Evolutionary conservation across 1,140 invertebrate genomes (phyloP), one percentile per base, ranked within the genome.

Genomic region (Drosophila sturtevanti): DNA sequence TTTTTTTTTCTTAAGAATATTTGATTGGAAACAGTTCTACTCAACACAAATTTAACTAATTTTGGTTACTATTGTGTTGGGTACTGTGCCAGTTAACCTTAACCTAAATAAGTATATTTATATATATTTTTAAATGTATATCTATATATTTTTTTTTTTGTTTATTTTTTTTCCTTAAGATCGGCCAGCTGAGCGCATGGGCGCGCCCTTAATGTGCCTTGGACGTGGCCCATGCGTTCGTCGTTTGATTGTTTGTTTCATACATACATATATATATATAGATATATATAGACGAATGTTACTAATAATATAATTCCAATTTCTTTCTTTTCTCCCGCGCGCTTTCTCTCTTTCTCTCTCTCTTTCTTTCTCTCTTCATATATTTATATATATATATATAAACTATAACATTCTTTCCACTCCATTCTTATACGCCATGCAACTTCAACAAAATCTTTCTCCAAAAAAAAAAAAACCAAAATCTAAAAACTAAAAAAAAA

Each of bases 161-260:
- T 72, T 77, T 77, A 87, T 87, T 79, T 85, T 75, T 81, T 86
- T 87, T 75, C 75, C 81, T 81, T 69, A 72, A 79, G 77, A 76
- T 76, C 64, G 74, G 55, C 64, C 61, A 93, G 69, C 79, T 76
- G 93, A 93, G 70, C 94, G 94, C 77, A 93, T 93, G 73, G 91
- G 93, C 51, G 94, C 94, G 78, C 92, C 92, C 59, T 94, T 52
- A 41, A 68, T 81, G 94, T 79, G 93, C 92, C 22, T 94, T 69
- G 96, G 89, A 92, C 95, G 72, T 94, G 94, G 68, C 96, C 97
- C 79, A 77, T 89, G 87, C 97, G 98, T 90, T 94, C 94, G 7
- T 96, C 97, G 95, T 94, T 62, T 91, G 95, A 94, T 62, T 91
- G 94, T 95, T 56, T 95, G 95, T 2, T 77, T 76, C 63, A 63